These are phyloP conservation scores for Aradus depressus DNA, from an alignment of 2,888 invertebrate species.

Conservation along the genomic window DNA sequence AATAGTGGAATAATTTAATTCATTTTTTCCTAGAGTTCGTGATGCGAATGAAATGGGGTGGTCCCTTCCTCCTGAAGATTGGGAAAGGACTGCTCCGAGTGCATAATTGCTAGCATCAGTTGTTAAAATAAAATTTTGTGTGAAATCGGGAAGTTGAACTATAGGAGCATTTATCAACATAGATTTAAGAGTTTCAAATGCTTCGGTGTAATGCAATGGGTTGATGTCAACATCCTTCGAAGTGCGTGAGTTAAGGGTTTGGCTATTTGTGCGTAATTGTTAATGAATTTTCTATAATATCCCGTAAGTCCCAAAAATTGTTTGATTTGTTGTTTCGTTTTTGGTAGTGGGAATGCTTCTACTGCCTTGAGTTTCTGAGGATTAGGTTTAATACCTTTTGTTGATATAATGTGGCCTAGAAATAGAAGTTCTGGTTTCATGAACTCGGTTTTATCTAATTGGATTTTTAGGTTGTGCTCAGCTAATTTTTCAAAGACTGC, in stretches of 20 bases:
- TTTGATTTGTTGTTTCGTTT: slow-evolving; percentile 15
- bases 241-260: slow-evolving; percentile 26
- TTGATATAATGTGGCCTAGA: not conserved
- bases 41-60: slow-evolving; percentile 34
- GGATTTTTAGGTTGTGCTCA: slow-evolving; percentile 15
- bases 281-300: slow-evolving; percentile 33
- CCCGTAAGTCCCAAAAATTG: slow-evolving; percentile 32
- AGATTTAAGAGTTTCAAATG: slow-evolving; percentile 2
- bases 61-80: slow-evolving; percentile 33
- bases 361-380: slow-evolving; percentile 12
- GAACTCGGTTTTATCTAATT: slow-evolving; percentile 22
- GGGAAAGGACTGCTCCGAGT: slow-evolving; percentile 33
- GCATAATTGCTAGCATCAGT: slow-evolving; percentile 34
- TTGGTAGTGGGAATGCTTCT: slow-evolving; percentile 14
- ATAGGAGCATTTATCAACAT: slow-evolving; percentile 5
- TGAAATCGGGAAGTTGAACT: slow-evolving; percentile 32
- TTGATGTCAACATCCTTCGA: too few species aligned
- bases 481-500: slow-evolving; percentile 3
- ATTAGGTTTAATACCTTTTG: slow-evolving; percentile 18
- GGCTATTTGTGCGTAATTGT: slow-evolving; percentile 3
- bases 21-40: slow-evolving; percentile 32
- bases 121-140: slow-evolving; percentile 31
- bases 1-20: slow-evolving; percentile 31
- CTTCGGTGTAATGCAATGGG: slow-evolving; percentile 1
- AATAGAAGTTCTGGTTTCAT: slow-evolving; percentile 17